Conservation (phyloP, 92 coral and sea anemone genomes). For the Phenganax subtilis region DNA sequence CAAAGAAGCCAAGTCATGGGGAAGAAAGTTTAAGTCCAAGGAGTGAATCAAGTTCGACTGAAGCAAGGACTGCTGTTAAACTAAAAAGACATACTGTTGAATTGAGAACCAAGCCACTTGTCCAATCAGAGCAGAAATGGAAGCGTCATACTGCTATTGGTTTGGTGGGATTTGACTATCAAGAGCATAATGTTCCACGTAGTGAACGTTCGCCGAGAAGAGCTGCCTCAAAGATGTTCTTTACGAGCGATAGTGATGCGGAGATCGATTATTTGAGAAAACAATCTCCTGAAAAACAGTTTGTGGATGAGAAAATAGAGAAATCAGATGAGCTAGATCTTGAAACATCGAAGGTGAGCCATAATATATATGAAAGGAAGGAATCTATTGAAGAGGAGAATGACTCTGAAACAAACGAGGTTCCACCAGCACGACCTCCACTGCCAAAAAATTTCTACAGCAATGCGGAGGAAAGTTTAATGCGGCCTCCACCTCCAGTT, state of each 20-base stretch:
- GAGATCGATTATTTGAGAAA: conserved; percentile 24
- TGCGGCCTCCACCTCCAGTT: conserved; percentile 34
- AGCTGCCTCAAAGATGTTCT: not conserved
- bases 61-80: conserved; percentile 20
- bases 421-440: conserved; percentile 39
- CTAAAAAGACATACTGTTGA: conserved; percentile 71
- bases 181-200: conserved; percentile 1
- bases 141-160: conserved; percentile 95
- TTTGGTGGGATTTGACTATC: conserved; percentile 56
- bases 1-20: not conserved
- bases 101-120: conserved; percentile 43
- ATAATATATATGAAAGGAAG: not conserved
- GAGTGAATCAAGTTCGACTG: conserved; percentile 25
- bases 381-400: conserved; percentile 1
- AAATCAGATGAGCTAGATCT: conserved; percentile 13
- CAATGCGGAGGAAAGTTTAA: conserved; percentile 17
- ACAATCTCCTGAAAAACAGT: conserved; percentile 31
- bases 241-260: conserved; percentile 23
- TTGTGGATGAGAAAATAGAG: conserved; percentile 15
- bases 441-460: conserved; percentile 36
- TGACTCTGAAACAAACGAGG: conserved; percentile 11
- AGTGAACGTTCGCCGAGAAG: conserved; percentile 23
- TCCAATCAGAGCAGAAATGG: conserved; percentile 53
- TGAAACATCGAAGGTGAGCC: not conserved
- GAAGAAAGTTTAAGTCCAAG: conserved; percentile 10